Conservation (phyloP, 2,888 invertebrate genomes). For the Drosophila parthenogenetica region DNA sequence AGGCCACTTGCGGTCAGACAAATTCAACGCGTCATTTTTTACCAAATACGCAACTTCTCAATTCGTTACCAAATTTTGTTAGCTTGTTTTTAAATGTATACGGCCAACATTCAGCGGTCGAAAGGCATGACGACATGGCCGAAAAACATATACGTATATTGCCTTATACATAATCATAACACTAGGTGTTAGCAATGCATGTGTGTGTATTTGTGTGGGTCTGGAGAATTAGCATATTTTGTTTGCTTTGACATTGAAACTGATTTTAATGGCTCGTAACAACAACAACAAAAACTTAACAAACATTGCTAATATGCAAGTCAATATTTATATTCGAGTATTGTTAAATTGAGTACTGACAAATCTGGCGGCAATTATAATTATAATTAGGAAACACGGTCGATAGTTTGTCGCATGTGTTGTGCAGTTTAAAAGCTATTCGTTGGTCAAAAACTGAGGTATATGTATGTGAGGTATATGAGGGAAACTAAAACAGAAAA, state of each 20-base stretch:
- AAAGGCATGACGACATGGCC: slow-evolving; percentile 66
- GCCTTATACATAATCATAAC: slow-evolving; percentile 35
- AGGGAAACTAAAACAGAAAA: slow-evolving; percentile 50
- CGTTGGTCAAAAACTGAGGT: slow-evolving; percentile 1
- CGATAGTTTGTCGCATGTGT: slow-evolving; percentile 31
- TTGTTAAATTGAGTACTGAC: slow-evolving; percentile 36
- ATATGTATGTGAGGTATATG: slow-evolving; percentile 40
- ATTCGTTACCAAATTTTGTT: slow-evolving; percentile 12
- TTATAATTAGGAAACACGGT: slow-evolving; percentile 39
- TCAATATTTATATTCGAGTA: slow-evolving; percentile 37
- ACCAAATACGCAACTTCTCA: slow-evolving; percentile 41
- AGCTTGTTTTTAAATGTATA: slow-evolving; percentile 38
- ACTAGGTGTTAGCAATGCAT: slow-evolving; percentile 14
- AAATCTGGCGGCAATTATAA: slow-evolving; percentile 47
- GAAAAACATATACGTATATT: slow-evolving; percentile 30
- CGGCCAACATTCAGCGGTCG: slow-evolving; percentile 32
- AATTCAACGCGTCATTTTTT: slow-evolving; percentile 48
- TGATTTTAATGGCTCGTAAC: slow-evolving; percentile 72
- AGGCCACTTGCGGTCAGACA: slow-evolving; percentile 51
- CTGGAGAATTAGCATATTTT: slow-evolving; percentile 72
- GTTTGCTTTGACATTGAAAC: slow-evolving; percentile 77
- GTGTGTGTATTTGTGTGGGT: slow-evolving; percentile 28
- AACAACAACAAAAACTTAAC: slow-evolving; percentile 43
- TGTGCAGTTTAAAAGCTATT: slow-evolving; percentile 44
- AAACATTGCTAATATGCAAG: slow-evolving; percentile 37